phyloP scores from a whole-genome alignment of 1,140 invertebrate species.

The Ptiloglossa arizonensis region DNA sequence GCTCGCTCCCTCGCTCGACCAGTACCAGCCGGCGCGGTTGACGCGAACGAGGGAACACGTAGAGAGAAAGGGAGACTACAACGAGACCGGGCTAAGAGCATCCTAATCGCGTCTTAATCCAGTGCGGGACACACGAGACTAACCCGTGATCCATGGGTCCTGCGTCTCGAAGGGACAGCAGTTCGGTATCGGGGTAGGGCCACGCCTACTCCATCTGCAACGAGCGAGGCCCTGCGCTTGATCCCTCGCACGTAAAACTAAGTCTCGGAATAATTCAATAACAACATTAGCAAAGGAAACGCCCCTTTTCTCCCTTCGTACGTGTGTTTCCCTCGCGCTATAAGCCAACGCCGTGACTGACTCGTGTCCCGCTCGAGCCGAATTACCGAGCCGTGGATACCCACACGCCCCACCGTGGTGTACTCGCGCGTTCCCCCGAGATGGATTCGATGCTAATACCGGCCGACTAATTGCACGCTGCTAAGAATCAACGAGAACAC shows the following conservation, averaged over 20 bases:
- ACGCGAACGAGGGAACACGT: not conserved
- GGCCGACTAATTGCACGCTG: conserved; percentile 67
- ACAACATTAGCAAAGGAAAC: conserved; percentile 72
- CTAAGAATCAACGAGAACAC: conserved; percentile 43
- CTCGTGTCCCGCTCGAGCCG: conserved; percentile 55
- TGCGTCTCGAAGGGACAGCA: conserved; percentile 35
- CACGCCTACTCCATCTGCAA: conserved; percentile 76
- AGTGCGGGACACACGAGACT: conserved; percentile 66
- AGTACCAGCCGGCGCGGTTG: conserved; percentile 1
- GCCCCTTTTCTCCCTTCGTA: conserved; percentile 45
- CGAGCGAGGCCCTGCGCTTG: conserved; percentile 68
- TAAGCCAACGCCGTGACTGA: conserved; percentile 38
- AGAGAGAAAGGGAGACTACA: not conserved
- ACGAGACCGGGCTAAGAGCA: conserved; percentile 36
- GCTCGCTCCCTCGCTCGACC: not conserved
- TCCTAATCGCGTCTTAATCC: conserved; percentile 77
- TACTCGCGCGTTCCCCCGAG: conserved; percentile 54
- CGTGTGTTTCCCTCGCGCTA: conserved; percentile 30
- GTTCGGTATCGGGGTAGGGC: conserved; percentile 47
- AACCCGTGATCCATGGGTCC: conserved; percentile 18
- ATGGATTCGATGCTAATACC: conserved; percentile 74
- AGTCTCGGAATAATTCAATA: conserved; percentile 80
- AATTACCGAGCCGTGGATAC: conserved; percentile 62
- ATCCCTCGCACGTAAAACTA: conserved; percentile 74
- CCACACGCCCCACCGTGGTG: conserved; percentile 20